Evolutionary conservation across 2,888 invertebrate species (phyloP).

Genomic region (Rapana venosa): DNA sequence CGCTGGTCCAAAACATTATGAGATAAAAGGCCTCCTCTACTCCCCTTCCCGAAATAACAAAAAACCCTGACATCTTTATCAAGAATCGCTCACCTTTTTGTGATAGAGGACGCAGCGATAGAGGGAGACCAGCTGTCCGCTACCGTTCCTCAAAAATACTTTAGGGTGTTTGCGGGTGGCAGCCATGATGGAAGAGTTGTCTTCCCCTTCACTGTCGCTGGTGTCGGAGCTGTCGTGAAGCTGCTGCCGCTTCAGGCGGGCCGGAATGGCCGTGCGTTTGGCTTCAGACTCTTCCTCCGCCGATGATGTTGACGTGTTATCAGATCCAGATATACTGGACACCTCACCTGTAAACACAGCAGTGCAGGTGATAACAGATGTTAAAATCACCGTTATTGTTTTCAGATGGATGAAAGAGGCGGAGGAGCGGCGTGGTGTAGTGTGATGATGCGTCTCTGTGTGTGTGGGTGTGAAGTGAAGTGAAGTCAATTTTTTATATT

Average conservation of each 20-base stretch:
- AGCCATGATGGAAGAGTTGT: constrained; percentile 51
- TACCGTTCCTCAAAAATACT: constrained; percentile 85
- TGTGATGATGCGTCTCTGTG: too few relatives aligned
- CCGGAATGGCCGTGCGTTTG: constrained; percentile 50
- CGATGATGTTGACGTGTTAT: constrained; percentile 69
- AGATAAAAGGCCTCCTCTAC: too few relatives aligned
- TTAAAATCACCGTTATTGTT: too few relatives aligned
- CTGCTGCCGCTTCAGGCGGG: constrained; percentile 40
- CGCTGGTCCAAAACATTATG: too few relatives aligned
- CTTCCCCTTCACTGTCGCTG: constrained; percentile 62
- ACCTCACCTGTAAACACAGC: constrained; percentile 80
- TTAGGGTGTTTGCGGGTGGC: constrained; percentile 80
- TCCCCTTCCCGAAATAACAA: too few relatives aligned
- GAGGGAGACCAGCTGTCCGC: constrained; percentile 86
- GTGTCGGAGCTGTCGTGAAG: constrained; percentile 45
- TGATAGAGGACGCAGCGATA: constrained; percentile 86
- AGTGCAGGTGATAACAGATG: too few relatives aligned
- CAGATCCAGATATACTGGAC: constrained; percentile 85
- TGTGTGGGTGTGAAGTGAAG: too few relatives aligned
- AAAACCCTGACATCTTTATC: neutral
- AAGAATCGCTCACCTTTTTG: constrained; percentile 80
- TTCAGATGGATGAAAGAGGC: too few relatives aligned
- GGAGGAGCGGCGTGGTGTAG: too few relatives aligned
- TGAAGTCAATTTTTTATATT: too few relatives aligned
- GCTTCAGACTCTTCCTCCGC: constrained; percentile 27